A percentile compares a stretch with the other conserved stretches of the same genome.
phyloP scores from a whole-genome alignment of 2,888 invertebrate genomes.

The Crossocerus cetratus region DNA sequence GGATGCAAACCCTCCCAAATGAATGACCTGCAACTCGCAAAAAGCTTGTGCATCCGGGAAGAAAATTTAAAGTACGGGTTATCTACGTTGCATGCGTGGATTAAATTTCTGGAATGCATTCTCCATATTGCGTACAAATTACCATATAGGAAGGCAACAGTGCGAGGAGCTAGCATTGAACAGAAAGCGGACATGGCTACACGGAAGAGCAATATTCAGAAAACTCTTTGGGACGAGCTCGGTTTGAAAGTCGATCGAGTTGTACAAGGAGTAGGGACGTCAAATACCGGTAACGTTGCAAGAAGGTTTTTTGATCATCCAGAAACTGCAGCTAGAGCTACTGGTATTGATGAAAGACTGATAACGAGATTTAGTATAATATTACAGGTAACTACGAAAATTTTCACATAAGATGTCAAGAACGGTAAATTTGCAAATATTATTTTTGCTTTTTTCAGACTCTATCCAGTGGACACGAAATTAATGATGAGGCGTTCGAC shows the following conservation, averaged over 20 bases:
- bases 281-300: slow-evolving; percentile 2
- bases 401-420: no score
- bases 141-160: neutral
- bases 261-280: slow-evolving; percentile 8
- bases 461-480: neutral
- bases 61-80: neutral
- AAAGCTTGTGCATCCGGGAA: neutral
- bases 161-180: neutral
- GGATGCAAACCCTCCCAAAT: no score
- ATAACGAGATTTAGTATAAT: neutral
- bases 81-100: neutral
- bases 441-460: neutral
- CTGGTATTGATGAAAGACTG: neutral
- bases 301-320: slow-evolving; percentile 1
- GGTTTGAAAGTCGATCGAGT: neutral
- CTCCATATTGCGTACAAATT: neutral
- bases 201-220: neutral
- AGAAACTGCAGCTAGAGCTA: neutral
- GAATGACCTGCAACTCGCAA: neutral
- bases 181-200: neutral
- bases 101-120: neutral
- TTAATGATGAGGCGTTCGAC: neutral
- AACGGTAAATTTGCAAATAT: neutral
- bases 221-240: neutral
- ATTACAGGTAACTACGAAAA: neutral